These are phyloP conservation scores for Zaprionus africanus DNA, from an alignment of 1,140 invertebrate species.

Conservation along the genomic window DNA sequence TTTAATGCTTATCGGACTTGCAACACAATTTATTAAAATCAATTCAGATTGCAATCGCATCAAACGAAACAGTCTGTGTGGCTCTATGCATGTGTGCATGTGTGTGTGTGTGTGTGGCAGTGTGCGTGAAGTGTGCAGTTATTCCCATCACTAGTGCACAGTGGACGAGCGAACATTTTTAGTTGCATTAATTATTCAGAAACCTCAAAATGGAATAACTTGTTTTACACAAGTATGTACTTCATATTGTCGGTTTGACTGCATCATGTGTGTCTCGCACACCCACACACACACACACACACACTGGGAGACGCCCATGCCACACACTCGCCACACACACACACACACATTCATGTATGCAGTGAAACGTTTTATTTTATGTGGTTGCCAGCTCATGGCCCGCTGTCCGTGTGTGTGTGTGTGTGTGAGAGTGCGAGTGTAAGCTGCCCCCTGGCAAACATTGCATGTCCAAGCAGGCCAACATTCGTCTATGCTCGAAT, in stretches of 20 bases:
- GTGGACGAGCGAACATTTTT: slow-evolving; percentile 66
- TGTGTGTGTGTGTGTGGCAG: background rate
- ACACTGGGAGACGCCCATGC: slow-evolving; percentile 24
- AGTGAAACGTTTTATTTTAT: slow-evolving; percentile 51
- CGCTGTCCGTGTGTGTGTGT: too few relatives aligned
- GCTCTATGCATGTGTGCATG: background rate
- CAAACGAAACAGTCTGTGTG: background rate
- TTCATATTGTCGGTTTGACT: slow-evolving; percentile 74
- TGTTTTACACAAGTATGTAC: slow-evolving; percentile 78
- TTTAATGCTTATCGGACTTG: slow-evolving; percentile 9
- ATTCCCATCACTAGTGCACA: slow-evolving; percentile 18
- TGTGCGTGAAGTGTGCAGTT: background rate
- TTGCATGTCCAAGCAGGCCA: slow-evolving; percentile 63
- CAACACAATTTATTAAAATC: slow-evolving; percentile 22
- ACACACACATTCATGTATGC: background rate
- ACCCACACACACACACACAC: slow-evolving; percentile 8
- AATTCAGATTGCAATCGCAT: slow-evolving; percentile 23
- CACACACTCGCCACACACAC: slow-evolving; percentile 4
- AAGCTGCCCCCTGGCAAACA: slow-evolving; percentile 37
- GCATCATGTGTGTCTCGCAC: slow-evolving; percentile 66
- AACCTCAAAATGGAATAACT: slow-evolving; percentile 76
- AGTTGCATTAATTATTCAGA: slow-evolving; percentile 78
- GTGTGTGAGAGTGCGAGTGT: background rate
- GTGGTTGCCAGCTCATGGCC: background rate
- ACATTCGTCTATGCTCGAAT: slow-evolving; percentile 35